Percentiles rank a stretch among this genome's conserved stretches.
Conservation (phyloP, 2,113 vertebrate species). For the Todiramphus saurophagus region DNA sequence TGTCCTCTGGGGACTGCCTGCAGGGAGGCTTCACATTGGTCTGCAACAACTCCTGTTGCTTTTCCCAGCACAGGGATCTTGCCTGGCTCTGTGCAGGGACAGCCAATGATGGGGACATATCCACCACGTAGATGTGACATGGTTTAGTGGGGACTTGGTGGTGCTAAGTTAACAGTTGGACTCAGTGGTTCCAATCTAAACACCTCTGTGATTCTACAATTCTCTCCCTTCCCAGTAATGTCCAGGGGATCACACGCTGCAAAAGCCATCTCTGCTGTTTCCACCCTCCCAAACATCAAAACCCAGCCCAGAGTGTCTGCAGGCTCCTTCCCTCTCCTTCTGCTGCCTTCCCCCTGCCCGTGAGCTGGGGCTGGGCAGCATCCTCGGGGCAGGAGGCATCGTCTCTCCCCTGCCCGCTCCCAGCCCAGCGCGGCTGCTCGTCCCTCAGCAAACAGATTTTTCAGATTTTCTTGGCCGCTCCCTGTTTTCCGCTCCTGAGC, state of each 20-base stretch:
- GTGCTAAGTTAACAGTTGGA: neutral
- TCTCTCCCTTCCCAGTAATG: neutral
- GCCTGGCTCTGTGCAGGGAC: neutral
- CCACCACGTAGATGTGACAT: neutral
- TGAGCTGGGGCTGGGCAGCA: neutral
- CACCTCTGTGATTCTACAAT: neutral
- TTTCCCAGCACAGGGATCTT: neutral
- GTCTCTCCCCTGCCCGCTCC: neutral
- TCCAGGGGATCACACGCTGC: neutral
- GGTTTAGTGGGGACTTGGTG: neutral
- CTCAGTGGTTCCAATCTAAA: neutral
- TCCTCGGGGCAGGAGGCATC: neutral
- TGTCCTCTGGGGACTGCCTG: neutral
- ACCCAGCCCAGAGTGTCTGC: neutral
- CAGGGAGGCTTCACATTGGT: neutral
- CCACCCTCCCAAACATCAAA: neutral
- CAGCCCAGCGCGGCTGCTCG: neutral
- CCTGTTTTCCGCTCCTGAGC: constrained; percentile 39
- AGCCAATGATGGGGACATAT: accelerated
- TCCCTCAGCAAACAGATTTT: constrained; percentile 44
- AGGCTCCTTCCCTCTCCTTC: neutral
- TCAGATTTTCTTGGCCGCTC: constrained; percentile 58
- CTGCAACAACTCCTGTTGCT: neutral
- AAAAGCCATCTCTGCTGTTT: neutral
- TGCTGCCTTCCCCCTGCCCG: neutral